Percentiles rank a stretch among this genome's conserved stretches.
phyloP scores from a whole-genome alignment of 1,140 invertebrate species.

The Mylabris phalerata region DNA sequence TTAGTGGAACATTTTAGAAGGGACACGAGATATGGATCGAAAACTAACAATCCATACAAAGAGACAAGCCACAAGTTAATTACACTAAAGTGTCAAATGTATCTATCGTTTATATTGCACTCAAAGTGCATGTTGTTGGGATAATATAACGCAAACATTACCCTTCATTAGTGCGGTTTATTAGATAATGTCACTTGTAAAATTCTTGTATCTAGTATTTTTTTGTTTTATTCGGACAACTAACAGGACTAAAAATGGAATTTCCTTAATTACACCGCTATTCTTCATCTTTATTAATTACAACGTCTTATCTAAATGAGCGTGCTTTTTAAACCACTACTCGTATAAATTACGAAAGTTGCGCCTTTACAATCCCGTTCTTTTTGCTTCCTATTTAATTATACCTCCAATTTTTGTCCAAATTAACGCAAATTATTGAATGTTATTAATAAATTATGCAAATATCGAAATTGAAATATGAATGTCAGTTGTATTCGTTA shows the following conservation, averaged over 20 bases:
- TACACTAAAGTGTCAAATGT: conserved; percentile 13
- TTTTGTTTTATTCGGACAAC: background rate
- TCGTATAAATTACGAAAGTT: conserved; percentile 4
- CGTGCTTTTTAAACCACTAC: conserved; percentile 10
- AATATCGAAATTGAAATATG: conserved; percentile 16
- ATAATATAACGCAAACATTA: conserved; percentile 10
- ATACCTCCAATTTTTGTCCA: too few relatives aligned
- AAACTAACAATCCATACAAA: too few relatives aligned
- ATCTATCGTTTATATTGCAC: conserved; percentile 13
- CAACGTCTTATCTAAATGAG: conserved; percentile 14
- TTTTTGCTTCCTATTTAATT: too few relatives aligned
- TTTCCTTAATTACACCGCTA: conserved; percentile 13
- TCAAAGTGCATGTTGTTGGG: conserved; percentile 10
- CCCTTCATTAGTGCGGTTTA: conserved; percentile 13
- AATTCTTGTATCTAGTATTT: conserved; percentile 9
- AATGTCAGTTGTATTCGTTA: conserved; percentile 16
- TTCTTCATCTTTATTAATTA: conserved; percentile 18
- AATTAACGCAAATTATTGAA: too few relatives aligned
- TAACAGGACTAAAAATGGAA: conserved; percentile 13
- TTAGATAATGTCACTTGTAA: conserved; percentile 11
- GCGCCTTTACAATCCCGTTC: too few relatives aligned
- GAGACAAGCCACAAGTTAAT: conserved; percentile 8
- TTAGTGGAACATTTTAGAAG: conserved; percentile 9
- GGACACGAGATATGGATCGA: background rate
- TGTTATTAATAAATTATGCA: too few relatives aligned